A percentile compares a stretch with the other conserved stretches of the same genome.
phyloP scores from a whole-genome alignment of 2,797 vertebrate species.

The Chelon labrosus region DNA sequence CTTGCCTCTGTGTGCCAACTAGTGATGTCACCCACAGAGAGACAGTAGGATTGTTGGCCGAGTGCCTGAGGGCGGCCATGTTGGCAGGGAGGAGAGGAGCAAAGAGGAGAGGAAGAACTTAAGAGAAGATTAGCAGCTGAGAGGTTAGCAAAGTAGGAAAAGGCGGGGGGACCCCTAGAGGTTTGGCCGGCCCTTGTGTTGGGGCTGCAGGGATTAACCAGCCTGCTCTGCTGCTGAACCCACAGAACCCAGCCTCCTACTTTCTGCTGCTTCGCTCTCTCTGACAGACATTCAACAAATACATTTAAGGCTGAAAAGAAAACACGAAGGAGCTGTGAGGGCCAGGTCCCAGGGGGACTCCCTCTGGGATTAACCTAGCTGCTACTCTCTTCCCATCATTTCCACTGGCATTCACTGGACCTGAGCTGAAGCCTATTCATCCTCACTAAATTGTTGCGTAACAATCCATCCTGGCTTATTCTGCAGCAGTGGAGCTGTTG shows the following conservation, averaged over 20 bases:
- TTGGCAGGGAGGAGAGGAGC: constrained; percentile 48
- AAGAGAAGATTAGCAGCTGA: constrained; percentile 58
- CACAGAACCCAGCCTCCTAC: constrained; percentile 54
- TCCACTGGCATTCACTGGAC: constrained; percentile 66
- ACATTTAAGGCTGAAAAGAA: constrained; percentile 74
- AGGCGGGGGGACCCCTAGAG: constrained; percentile 42
- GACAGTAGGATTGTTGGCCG: constrained; percentile 76
- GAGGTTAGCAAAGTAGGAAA: constrained; percentile 61
- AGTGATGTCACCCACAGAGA: constrained; percentile 85
- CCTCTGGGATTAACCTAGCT: constrained; percentile 76
- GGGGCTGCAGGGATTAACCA: constrained; percentile 70
- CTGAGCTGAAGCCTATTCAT: constrained; percentile 73
- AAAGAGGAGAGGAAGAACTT: neutral
- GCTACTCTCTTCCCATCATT: constrained; percentile 66
- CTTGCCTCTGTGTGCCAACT: constrained; percentile 76
- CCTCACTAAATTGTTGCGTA: constrained; percentile 80
- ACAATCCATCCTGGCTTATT: constrained; percentile 77
- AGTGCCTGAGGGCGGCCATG: constrained; percentile 62
- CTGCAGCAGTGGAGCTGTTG: constrained; percentile 70
- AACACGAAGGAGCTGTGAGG: constrained; percentile 68
- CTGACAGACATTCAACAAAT: constrained; percentile 55
- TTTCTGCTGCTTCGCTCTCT: constrained; percentile 48
- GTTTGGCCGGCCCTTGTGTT: constrained; percentile 65
- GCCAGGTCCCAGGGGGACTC: constrained; percentile 63
- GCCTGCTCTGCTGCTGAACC: constrained; percentile 56